phyloP scores from a whole-genome alignment of 53 echinoderm and acorn worm genomes.

The Astropecten irregularis region DNA sequence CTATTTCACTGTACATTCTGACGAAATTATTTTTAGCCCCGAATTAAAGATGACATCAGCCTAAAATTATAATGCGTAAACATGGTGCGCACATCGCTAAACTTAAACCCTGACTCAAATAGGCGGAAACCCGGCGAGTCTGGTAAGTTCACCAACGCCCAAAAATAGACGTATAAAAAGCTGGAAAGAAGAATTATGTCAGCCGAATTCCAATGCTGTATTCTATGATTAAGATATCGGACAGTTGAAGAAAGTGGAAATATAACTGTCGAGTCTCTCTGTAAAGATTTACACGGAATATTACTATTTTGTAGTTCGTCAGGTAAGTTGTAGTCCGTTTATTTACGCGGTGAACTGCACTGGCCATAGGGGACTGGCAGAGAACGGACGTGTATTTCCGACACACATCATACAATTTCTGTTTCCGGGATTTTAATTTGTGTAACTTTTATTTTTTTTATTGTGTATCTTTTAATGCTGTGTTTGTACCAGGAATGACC shows the following conservation, averaged over 20 bases:
- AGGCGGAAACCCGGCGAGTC: slow-evolving; percentile 54
- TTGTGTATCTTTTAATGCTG: background rate
- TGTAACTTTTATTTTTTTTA: background rate
- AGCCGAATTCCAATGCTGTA: background rate
- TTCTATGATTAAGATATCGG: background rate
- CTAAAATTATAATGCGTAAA: slow-evolving; percentile 56
- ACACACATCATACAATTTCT: slow-evolving; percentile 8
- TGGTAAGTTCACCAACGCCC: slow-evolving; percentile 58
- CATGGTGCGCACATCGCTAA: slow-evolving; percentile 48
- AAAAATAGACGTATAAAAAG: slow-evolving; percentile 38
- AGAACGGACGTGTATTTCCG: slow-evolving; percentile 31
- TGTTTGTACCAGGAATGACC: too few species aligned
- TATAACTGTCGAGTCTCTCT: too few species aligned
- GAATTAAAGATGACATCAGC: slow-evolving; percentile 42
- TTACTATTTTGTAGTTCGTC: background rate
- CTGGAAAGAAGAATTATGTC: background rate
- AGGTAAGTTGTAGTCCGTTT: background rate
- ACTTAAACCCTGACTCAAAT: slow-evolving; percentile 51
- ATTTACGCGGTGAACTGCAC: background rate
- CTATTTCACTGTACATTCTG: too few species aligned
- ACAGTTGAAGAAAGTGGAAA: slow-evolving; percentile 5
- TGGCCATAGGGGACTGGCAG: background rate
- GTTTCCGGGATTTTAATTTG: slow-evolving; percentile 30
- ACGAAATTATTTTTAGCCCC: too few species aligned
- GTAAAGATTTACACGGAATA: background rate